These are phyloP conservation scores for Catharus bicknelli DNA, from an alignment of 2,113 vertebrate species.

Conservation along the genomic window DNA sequence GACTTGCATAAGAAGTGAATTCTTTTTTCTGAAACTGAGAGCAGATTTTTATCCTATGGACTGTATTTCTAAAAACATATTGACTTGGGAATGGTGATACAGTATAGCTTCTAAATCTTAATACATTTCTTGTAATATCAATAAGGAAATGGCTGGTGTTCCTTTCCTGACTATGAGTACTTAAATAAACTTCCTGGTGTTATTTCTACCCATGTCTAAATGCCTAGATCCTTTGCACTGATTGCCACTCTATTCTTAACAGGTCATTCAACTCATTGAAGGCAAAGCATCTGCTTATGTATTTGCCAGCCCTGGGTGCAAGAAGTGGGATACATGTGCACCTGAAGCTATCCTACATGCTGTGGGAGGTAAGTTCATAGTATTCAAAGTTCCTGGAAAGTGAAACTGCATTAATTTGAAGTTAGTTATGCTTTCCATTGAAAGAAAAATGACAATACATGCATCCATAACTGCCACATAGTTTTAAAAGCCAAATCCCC, in stretches of 20 bases:
- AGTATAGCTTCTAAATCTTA: not conserved
- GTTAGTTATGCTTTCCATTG: not conserved
- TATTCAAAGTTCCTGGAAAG: not conserved
- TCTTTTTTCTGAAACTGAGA: not conserved
- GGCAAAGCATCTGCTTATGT: conserved; percentile 95
- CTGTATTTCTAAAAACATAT: not conserved
- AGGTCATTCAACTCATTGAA: conserved; percentile 96
- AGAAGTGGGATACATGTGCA: conserved; percentile 98
- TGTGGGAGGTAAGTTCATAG: conserved; percentile 84
- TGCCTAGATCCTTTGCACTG: not conserved
- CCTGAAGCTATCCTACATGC: conserved; percentile 93
- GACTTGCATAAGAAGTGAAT: not conserved
- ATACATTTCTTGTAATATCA: not conserved
- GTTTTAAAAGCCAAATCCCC: not conserved
- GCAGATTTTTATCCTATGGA: not conserved
- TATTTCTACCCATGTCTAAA: not conserved
- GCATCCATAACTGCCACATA: not conserved
- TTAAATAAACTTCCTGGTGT: not conserved
- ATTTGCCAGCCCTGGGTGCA: conserved; percentile 95
- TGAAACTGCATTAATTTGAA: not conserved
- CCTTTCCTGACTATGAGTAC: not conserved
- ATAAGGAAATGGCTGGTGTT: not conserved
- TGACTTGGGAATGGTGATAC: not conserved
- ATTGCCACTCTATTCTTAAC: not conserved
- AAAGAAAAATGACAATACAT: not conserved